Evolutionary conservation across 2,113 vertebrate species (phyloP).

Genomic region (Myiopsitta monachus): DNA sequence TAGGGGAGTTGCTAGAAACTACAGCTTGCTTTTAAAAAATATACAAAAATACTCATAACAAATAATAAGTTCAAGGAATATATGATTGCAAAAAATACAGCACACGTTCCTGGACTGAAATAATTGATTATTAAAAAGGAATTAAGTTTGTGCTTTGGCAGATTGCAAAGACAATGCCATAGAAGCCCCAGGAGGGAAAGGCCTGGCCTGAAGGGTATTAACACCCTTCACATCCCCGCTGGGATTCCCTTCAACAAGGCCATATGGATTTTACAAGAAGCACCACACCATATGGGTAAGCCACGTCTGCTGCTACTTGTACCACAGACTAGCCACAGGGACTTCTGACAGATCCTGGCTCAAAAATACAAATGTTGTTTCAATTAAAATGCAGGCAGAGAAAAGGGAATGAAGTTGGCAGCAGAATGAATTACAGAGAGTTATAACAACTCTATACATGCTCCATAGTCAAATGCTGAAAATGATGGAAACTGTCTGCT

Average conservation of each 20-base stretch:
- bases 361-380: constrained; percentile 86
- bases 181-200: constrained; percentile 87
- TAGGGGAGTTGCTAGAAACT: not conserved
- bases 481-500: constrained; percentile 45
- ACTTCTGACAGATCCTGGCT: constrained; percentile 83
- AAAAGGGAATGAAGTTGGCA: constrained; percentile 79
- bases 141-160: constrained; percentile 85
- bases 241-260: constrained; percentile 89
- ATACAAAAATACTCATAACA: not conserved
- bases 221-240: constrained; percentile 90
- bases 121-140: constrained; percentile 94
- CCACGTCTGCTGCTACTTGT: constrained; percentile 87
- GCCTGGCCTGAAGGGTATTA: constrained; percentile 89
- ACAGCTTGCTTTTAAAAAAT: not conserved
- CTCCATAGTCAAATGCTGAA: constrained; percentile 51
- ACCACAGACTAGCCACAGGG: constrained; percentile 84
- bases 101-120: constrained; percentile 81
- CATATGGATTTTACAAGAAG: constrained; percentile 97
- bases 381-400: constrained; percentile 84
- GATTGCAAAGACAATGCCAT: constrained; percentile 94
- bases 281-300: constrained; percentile 92
- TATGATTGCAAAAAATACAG: constrained; percentile 47
- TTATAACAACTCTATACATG: constrained; percentile 66
- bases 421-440: constrained; percentile 75
- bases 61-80: constrained; percentile 29